Percentiles rank a stretch among this genome's conserved stretches.
Evolutionary conservation across 2,113 vertebrate species (phyloP).

Genomic region (Empidonax alnorum): DNA sequence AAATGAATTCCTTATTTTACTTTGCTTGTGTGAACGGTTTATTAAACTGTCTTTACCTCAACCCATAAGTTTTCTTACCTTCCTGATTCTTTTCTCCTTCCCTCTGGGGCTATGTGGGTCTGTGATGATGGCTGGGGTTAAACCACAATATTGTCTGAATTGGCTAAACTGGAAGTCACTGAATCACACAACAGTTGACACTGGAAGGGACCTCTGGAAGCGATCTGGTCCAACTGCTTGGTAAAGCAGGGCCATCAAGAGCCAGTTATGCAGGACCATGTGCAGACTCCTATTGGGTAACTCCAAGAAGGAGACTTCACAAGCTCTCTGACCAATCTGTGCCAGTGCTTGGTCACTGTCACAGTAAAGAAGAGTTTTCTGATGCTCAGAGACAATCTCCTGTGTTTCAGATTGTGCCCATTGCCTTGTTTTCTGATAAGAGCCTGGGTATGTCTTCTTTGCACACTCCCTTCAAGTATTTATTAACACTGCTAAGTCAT

Average conservation of each 20-base stretch:
- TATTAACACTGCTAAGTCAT: not conserved
- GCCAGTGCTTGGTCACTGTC: not conserved
- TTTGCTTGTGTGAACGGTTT: not conserved
- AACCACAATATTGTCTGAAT: not conserved
- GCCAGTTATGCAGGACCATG: not conserved
- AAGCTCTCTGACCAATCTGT: not conserved
- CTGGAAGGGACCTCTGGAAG: not conserved
- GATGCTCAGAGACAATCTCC: not conserved
- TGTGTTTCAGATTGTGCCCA: not conserved
- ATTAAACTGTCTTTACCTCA: not conserved
- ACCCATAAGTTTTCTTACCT: not conserved
- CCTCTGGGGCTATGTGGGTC: not conserved
- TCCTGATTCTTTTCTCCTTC: not conserved
- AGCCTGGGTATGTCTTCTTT: not conserved
- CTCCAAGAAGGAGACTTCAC: not conserved
- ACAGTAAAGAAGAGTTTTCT: not conserved
- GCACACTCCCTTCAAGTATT: not conserved
- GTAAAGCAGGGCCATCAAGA: not conserved
- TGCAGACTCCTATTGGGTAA: not conserved
- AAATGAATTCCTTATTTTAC: not conserved
- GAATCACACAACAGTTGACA: not conserved
- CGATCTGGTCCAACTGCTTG: accelerated
- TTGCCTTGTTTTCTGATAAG: not conserved
- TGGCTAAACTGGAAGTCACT: not conserved
- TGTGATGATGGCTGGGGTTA: not conserved